These are phyloP conservation scores for Marasmarcha lunaedactyla DNA, from an alignment of 2,888 invertebrate species.

Conservation along the genomic window DNA sequence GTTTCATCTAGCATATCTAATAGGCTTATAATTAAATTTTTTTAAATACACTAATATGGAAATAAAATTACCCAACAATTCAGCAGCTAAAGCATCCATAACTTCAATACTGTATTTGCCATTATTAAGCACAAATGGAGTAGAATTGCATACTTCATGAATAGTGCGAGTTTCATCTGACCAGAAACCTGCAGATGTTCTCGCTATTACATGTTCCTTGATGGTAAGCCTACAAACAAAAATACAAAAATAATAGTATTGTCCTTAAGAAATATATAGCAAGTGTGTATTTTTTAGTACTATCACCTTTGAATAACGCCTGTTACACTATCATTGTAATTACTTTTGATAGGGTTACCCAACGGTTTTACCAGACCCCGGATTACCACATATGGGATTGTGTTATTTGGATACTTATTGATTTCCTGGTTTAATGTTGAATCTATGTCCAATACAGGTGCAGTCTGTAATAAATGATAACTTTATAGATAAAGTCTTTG, in stretches of 20 bases:
- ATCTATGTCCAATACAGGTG: constrained; percentile 78
- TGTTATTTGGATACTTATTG: constrained; percentile 72
- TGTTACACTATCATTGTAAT: constrained; percentile 77
- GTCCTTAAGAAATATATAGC: too few species aligned
- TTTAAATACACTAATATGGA: too few species aligned
- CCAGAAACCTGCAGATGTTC: constrained; percentile 89
- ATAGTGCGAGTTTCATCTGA: constrained; percentile 83
- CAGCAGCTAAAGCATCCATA: constrained; percentile 79
- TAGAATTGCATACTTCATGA: constrained; percentile 81
- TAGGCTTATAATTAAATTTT: too few species aligned
- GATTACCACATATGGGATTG: constrained; percentile 80
- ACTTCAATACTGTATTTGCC: constrained; percentile 77
- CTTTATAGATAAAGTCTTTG: too few species aligned
- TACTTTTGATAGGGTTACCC: constrained; percentile 80
- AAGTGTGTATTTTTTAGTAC: neutral
- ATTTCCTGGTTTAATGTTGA: constrained; percentile 72
- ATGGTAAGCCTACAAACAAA: constrained; percentile 69
- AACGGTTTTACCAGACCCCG: constrained; percentile 81
- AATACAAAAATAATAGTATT: constrained; percentile 3
- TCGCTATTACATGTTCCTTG: constrained; percentile 85
- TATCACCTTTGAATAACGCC: constrained; percentile 82
- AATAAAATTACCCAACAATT: constrained; percentile 66
- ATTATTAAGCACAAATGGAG: constrained; percentile 81
- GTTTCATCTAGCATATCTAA: too few species aligned
- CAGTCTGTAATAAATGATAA: constrained; percentile 55